Base-by-base conservation (phyloP, 2,797 vertebrate species). In the Microctenopoma steveboyesi region DNA sequence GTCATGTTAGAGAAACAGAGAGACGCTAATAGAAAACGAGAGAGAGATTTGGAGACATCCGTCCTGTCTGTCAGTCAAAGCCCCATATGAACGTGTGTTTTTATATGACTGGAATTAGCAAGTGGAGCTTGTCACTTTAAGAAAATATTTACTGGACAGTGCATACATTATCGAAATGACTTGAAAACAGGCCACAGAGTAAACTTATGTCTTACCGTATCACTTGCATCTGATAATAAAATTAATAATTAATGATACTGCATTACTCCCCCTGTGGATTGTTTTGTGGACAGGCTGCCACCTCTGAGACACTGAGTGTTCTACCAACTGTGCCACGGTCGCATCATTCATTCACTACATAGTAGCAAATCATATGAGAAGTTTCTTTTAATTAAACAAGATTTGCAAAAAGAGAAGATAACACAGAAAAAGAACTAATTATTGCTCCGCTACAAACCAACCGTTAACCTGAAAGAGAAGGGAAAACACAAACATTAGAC, bases 11-110 rank as follows among this genome's bases (percentile, higher is more conserved):
- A 84, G 68, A 58, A 74, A 60, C 72, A 15, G 27, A 72, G 68
- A 73, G 60, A 61, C 27, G 14, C 27, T 51, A 74, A 64, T 22
- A 55, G 74, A 81, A 75, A 72, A 22, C 22, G 22, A 22, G 22
- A 68, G 48, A 57, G 54, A 59, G 54, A 77, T 74, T 63, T 86
- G 82, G 72, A 77, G 68, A 69, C 76, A 30, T 57, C 50, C 12
- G 53, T 80, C 65, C 63, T 74, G 51, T 71, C 82, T 72, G 78
- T 81, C 83, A 69, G 68, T 82, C 76, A 50, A 69, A 55, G 62
- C 64, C 66, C 57, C 72, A 0, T 28, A 59, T 70, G 62, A 79
- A 52, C 28, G 58, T 60, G 68, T 56, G 74, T 14, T 7, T 53
- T 64, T 60, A 27, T 55, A 63, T 61, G 57, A 39, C 70, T 18